Evolutionary conservation across 1,140 invertebrate genomes (phyloP).

Genomic region (Triops longicaudatus): DNA sequence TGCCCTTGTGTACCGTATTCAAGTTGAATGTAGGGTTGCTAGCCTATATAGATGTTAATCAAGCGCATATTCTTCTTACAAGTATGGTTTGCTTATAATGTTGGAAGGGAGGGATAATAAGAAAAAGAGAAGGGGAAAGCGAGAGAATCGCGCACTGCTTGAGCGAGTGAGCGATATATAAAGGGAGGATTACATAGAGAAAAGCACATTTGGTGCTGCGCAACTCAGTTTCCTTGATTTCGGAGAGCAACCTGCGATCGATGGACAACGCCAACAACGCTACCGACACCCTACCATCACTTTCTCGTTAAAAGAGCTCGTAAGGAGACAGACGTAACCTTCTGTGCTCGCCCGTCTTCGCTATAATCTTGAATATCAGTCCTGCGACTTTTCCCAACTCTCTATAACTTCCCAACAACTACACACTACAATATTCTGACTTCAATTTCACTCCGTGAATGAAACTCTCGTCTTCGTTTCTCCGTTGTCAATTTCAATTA

Average conservation of each 20-base stretch:
- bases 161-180: neutral
- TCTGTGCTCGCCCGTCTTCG: neutral
- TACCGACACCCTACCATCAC: neutral
- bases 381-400: neutral
- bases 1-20: too few species aligned
- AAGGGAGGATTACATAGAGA: slow-evolving; percentile 3
- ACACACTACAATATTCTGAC: too few species aligned
- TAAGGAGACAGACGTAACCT: neutral
- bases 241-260: neutral
- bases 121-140: neutral
- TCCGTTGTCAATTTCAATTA: too few species aligned
- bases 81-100: neutral
- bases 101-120: slow-evolving; percentile 1
- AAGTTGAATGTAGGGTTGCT: too few species aligned
- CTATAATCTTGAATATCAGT: too few species aligned
- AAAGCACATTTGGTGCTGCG: slow-evolving; percentile 10
- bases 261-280: slow-evolving; percentile 9
- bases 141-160: slow-evolving; percentile 14
- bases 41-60: neutral
- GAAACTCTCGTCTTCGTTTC: too few species aligned
- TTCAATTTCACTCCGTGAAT: too few species aligned
- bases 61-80: neutral
- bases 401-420: neutral
- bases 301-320: slow-evolving; percentile 12
- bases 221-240: slow-evolving; percentile 10